These are phyloP conservation scores for Pseudococcus viburni DNA, from an alignment of 2,888 invertebrate species.

Conservation along the genomic window DNA sequence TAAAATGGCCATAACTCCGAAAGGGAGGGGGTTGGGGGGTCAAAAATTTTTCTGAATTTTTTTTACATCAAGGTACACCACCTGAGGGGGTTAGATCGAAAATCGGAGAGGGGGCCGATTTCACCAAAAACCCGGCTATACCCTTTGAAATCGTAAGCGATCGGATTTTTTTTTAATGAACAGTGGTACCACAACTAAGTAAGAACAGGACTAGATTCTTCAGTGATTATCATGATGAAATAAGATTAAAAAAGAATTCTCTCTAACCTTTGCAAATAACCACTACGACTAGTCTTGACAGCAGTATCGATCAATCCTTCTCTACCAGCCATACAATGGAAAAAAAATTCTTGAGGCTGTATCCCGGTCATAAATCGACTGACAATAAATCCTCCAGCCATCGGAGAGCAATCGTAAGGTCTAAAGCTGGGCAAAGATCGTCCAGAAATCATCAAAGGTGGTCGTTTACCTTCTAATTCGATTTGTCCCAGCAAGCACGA, in stretches of 20 bases:
- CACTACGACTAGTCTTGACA: slow-evolving; percentile 98
- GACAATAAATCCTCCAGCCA: slow-evolving; percentile 96
- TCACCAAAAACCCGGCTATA: too few species aligned
- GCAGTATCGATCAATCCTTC: slow-evolving; percentile 99
- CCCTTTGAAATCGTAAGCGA: too few species aligned
- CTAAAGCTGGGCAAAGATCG: slow-evolving; percentile 93
- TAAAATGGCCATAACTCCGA: too few species aligned
- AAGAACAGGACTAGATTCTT: too few species aligned
- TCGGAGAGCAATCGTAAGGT: slow-evolving; percentile 87
- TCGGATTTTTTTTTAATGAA: too few species aligned
- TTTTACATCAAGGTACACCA: too few species aligned
- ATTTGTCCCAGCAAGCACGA: slow-evolving; percentile 98
- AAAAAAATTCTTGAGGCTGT: slow-evolving; percentile 97
- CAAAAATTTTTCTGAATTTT: too few species aligned
- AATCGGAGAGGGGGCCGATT: too few species aligned
- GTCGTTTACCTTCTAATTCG: slow-evolving; percentile 97
- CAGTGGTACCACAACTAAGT: too few species aligned
- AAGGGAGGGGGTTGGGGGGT: too few species aligned
- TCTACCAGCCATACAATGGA: slow-evolving; percentile 99
- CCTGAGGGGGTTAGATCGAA: too few species aligned
- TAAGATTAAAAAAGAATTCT: background rate
- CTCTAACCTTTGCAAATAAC: slow-evolving; percentile 88
- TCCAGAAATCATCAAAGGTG: slow-evolving; percentile 95
- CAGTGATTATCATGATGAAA: background rate
- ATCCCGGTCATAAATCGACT: slow-evolving; percentile 99